Percentiles rank a stretch among this genome's conserved stretches.
These are phyloP conservation scores for Cephus spinipes DNA, from an alignment of 2,888 invertebrate genomes.

Conservation along the genomic window DNA sequence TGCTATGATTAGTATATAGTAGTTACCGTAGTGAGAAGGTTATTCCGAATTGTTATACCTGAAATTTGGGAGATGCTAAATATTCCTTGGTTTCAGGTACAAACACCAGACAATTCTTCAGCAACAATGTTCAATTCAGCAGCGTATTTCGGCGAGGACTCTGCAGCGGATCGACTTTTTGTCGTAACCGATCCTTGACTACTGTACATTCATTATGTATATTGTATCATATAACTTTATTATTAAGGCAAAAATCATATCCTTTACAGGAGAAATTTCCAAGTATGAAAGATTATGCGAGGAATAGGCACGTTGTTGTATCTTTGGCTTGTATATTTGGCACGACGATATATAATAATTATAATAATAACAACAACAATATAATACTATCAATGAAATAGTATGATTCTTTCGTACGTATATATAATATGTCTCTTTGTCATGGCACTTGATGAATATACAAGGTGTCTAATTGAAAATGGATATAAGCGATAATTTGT, in stretches of 20 bases:
- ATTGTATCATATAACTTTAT: conserved; percentile 59
- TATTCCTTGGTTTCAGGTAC: conserved; percentile 33
- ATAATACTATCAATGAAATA: conserved; percentile 16
- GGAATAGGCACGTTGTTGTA: conserved; percentile 25
- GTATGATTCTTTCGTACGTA: background rate
- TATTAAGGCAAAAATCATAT: conserved; percentile 36
- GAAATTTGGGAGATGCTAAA: background rate
- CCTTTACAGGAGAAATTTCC: conserved; percentile 13
- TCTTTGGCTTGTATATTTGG: conserved; percentile 59
- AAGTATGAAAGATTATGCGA: conserved; percentile 16
- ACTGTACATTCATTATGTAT: conserved; percentile 61
- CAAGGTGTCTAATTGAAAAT: background rate
- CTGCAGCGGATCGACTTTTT: conserved; percentile 61
- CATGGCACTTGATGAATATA: conserved; percentile 25
- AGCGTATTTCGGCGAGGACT: conserved; percentile 62
- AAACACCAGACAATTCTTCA: conserved; percentile 31
- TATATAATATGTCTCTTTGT: conserved; percentile 14
- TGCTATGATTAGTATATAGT: no score
- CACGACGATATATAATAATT: conserved; percentile 44
- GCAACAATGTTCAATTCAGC: conserved; percentile 61
- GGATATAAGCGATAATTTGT: background rate
- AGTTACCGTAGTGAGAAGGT: no score
- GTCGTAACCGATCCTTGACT: conserved; percentile 63
- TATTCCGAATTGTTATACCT: no score
- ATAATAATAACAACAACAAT: conserved; percentile 19